Percentiles rank a stretch among this genome's conserved stretches.
Conservation (phyloP, 2,888 invertebrate species). For the Willowsia nigromaculata region DNA sequence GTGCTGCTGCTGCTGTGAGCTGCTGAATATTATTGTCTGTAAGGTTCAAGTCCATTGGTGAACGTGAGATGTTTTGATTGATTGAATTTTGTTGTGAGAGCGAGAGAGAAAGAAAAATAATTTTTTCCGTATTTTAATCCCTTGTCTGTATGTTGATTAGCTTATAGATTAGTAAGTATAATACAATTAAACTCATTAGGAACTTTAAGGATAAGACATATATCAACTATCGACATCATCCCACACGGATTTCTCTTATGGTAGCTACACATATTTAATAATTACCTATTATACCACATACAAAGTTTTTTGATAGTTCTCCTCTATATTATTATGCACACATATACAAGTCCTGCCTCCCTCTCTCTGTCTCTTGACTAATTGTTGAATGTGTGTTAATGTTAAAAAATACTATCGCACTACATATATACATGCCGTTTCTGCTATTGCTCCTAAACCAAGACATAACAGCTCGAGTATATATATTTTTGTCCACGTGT, state of each 20-base stretch:
- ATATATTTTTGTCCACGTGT: no score
- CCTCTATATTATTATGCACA: not conserved
- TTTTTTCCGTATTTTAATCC: slow-evolving; percentile 65
- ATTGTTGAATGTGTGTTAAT: slow-evolving; percentile 32
- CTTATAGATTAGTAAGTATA: not conserved
- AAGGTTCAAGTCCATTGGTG: slow-evolving; percentile 74
- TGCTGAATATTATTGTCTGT: slow-evolving; percentile 59
- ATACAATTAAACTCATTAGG: not conserved
- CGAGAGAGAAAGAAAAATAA: slow-evolving; percentile 60
- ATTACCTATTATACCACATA: not conserved
- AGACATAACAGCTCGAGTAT: no score
- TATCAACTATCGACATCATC: not conserved
- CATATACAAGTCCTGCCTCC: not conserved
- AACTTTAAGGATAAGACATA: not conserved
- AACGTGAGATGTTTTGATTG: slow-evolving; percentile 77
- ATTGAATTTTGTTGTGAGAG: slow-evolving; percentile 74
- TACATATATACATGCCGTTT: no score
- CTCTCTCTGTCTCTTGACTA: not conserved
- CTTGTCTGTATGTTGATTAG: slow-evolving; percentile 53
- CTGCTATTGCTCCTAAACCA: no score
- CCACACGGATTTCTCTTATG: not conserved
- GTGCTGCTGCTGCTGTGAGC: not conserved
- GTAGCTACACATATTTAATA: not conserved
- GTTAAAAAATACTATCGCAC: slow-evolving; percentile 1
- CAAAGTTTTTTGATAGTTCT: slow-evolving; percentile 2